Percentiles rank a stretch among this genome's conserved stretches.
phyloP scores from a whole-genome alignment of 2,797 vertebrate species.

The Furcifer pardalis region DNA sequence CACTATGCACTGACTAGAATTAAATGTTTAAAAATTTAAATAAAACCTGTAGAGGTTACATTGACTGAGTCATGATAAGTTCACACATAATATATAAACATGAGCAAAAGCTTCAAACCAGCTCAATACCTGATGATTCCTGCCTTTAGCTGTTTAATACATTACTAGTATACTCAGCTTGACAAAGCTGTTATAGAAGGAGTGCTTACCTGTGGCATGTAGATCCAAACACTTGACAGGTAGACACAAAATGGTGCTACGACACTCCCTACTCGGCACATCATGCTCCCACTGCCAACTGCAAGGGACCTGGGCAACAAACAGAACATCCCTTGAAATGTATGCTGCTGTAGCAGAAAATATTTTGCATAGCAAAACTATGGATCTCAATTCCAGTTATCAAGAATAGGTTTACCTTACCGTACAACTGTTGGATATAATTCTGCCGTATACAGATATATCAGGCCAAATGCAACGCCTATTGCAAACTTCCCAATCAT shows the following conservation, averaged over 20 bases:
- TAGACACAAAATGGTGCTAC: conserved; percentile 88
- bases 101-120: not conserved
- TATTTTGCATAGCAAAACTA: conserved; percentile 21
- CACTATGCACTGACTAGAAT: not conserved
- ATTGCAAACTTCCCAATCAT: conserved; percentile 92
- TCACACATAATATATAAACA: not conserved
- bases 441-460: conserved; percentile 94
- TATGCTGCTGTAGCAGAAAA: conserved; percentile 18
- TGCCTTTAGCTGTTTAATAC: not conserved
- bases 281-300: conserved; percentile 91
- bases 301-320: conserved; percentile 83
- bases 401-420: conserved; percentile 65
- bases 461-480: conserved; percentile 89
- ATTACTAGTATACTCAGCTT: not conserved
- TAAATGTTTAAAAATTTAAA: not conserved
- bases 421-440: conserved; percentile 92
- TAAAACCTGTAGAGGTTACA: not conserved
- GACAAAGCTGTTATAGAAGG: not conserved
- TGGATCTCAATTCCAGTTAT: conserved; percentile 7
- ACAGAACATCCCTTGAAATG: not conserved
- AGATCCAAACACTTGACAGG: conserved; percentile 85
- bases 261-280: conserved; percentile 89
- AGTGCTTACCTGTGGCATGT: conserved; percentile 85
- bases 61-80: not conserved
- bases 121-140: not conserved